These are phyloP conservation scores for Myotis pilosus DNA, from an alignment of 2,797 vertebrate genomes.

Conservation along the genomic window DNA sequence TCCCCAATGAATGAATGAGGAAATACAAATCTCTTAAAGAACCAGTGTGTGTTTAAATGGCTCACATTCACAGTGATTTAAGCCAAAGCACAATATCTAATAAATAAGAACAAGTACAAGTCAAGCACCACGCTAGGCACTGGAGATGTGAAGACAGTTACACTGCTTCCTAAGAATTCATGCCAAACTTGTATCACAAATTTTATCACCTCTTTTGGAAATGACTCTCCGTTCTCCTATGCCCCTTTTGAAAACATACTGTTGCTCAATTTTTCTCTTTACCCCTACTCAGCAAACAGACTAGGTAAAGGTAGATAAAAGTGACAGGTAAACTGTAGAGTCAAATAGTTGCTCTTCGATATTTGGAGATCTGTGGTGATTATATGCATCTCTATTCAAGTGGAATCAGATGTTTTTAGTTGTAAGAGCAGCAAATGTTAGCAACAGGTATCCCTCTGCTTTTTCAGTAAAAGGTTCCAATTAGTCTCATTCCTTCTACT, in stretches of 20 bases:
- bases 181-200: neutral
- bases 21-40: neutral
- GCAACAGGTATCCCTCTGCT: neutral
- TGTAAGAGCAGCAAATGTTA: neutral
- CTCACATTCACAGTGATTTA: slow-evolving; percentile 31
- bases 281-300: neutral
- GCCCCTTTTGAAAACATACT: neutral
- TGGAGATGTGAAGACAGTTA: neutral
- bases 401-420: neutral
- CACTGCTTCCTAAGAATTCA: neutral
- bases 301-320: neutral
- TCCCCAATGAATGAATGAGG: neutral
- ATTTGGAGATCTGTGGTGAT: neutral
- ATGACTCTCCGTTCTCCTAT: neutral
- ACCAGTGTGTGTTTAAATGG: neutral
- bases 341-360: neutral
- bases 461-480: neutral
- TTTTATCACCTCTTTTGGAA: neutral
- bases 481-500: neutral
- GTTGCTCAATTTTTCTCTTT: slow-evolving; percentile 26
- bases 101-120: neutral
- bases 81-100: neutral
- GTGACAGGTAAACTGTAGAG: neutral
- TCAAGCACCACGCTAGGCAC: neutral
- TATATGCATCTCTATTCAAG: neutral